These are phyloP conservation scores for Falco peregrinus DNA, from an alignment of 2,797 vertebrate genomes.

Conservation along the genomic window DNA sequence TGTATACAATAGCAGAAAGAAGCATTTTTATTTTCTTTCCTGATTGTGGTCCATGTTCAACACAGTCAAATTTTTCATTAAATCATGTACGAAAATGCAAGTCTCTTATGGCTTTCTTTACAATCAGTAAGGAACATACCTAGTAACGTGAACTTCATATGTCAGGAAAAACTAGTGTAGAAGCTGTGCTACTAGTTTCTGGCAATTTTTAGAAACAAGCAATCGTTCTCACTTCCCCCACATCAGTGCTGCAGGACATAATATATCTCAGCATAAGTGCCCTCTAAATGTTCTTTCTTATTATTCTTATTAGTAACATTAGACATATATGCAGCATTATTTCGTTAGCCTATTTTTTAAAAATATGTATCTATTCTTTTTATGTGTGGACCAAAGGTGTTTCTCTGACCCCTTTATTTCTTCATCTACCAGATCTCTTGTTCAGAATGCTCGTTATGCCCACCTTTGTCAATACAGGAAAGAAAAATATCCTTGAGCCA, in stretches of 20 bases:
- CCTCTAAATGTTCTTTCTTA: not conserved
- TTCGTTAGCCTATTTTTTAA: not conserved
- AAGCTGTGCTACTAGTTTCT: not conserved
- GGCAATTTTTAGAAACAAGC: not conserved
- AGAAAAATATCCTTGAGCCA: not conserved
- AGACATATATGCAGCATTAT: not conserved
- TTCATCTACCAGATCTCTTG: not conserved
- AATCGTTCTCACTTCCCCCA: fast-evolving
- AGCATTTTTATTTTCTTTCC: not conserved
- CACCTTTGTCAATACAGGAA: not conserved
- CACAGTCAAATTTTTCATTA: not conserved
- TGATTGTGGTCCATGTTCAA: not conserved
- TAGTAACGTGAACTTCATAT: not conserved
- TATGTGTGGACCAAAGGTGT: not conserved
- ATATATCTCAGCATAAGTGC: not conserved
- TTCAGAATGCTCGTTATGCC: not conserved
- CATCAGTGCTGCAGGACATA: not conserved
- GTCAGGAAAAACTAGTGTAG: not conserved
- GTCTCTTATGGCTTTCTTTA: not conserved
- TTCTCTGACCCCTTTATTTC: not conserved
- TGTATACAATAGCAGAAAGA: not conserved
- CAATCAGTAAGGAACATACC: not conserved
- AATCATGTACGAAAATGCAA: not conserved
- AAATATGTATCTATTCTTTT: not conserved
- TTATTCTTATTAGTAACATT: not conserved